A percentile compares a stretch with the other conserved stretches of the same genome.
Evolutionary conservation across 2,888 invertebrate species (phyloP).

Genomic region (Drosophila silvestris): DNA sequence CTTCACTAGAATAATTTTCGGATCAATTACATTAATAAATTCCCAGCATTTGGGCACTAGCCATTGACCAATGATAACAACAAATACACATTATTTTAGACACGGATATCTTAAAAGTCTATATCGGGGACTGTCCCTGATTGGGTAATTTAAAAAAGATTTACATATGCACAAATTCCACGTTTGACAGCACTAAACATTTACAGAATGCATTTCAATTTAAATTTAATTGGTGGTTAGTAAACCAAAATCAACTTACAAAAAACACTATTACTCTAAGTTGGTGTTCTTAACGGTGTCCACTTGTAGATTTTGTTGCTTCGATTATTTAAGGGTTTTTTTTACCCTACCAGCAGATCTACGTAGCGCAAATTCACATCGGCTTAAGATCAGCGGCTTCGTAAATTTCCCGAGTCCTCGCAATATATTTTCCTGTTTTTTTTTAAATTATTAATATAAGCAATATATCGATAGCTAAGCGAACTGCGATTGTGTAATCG

Average conservation of each 20-base stretch:
- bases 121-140: not conserved
- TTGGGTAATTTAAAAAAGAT: not conserved
- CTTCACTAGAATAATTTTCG: not conserved
- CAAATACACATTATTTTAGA: not conserved
- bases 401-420: not conserved
- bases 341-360: too few species aligned
- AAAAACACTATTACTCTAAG: too few species aligned
- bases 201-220: too few species aligned
- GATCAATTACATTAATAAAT: not conserved
- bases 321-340: too few species aligned
- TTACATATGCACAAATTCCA: not conserved
- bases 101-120: not conserved
- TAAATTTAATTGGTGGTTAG: too few species aligned
- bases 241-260: too few species aligned
- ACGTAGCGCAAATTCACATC: too few species aligned
- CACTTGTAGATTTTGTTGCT: too few species aligned
- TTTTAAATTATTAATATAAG: not conserved
- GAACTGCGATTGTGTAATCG: conserved; percentile 1
- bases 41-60: not conserved
- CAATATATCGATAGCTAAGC: not conserved
- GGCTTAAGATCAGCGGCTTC: not conserved
- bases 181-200: not conserved
- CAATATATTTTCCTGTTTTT: too few species aligned
- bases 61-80: not conserved
- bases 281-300: too few species aligned